Percentiles rank a stretch among this genome's conserved stretches.
Evolutionary conservation across 2,113 vertebrate genomes (phyloP).

Genomic region (Eclectus roratus): DNA sequence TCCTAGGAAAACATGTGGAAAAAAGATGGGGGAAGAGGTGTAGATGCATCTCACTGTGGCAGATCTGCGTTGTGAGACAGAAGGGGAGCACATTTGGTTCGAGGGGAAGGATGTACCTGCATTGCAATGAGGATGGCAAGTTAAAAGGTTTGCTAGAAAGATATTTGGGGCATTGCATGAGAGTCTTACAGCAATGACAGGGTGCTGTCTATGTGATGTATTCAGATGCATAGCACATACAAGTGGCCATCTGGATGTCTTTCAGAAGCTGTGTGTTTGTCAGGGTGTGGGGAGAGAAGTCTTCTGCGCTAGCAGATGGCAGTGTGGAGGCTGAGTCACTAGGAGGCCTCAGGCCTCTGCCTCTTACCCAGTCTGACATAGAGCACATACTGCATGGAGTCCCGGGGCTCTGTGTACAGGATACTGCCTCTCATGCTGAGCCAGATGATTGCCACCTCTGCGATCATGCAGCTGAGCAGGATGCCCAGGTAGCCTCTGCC

Average conservation of each 20-base stretch:
- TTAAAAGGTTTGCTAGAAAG: neutral
- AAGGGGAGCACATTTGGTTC: neutral
- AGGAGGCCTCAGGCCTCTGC: slow-evolving; percentile 12
- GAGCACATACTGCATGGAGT: slow-evolving; percentile 98
- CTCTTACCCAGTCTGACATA: slow-evolving; percentile 96
- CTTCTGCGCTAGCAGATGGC: neutral
- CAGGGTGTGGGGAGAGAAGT: slow-evolving; percentile 6
- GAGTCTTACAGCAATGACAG: neutral
- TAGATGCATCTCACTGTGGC: neutral
- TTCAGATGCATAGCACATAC: neutral
- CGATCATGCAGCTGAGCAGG: slow-evolving; percentile 96
- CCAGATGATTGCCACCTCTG: slow-evolving; percentile 99
- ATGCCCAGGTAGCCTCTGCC: slow-evolving; percentile 97
- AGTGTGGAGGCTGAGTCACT: slow-evolving; percentile 20
- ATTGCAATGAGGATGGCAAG: neutral
- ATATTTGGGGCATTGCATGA: neutral
- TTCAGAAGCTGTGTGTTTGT: neutral
- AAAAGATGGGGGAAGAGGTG: neutral
- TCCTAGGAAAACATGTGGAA: neutral
- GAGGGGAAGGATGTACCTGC: neutral
- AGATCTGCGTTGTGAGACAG: neutral
- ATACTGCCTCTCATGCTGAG: slow-evolving; percentile 99
- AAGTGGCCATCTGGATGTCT: neutral
- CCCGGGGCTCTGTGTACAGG: slow-evolving; percentile 95
- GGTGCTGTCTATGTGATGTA: neutral